phyloP scores from a whole-genome alignment of 2,797 vertebrate species.

The Peromyscus attwateri region DNA sequence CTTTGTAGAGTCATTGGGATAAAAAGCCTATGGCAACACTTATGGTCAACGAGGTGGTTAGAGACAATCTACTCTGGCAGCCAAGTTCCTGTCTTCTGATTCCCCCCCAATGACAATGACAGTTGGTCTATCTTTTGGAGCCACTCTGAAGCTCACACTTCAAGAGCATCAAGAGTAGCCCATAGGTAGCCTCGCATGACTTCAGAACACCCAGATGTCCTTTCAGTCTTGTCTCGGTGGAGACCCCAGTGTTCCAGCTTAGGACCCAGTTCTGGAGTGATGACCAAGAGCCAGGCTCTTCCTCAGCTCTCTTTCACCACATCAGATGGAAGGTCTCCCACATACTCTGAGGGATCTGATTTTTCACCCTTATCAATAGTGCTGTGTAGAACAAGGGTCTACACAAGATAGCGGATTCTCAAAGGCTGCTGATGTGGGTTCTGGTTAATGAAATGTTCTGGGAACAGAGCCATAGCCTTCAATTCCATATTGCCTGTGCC shows the following conservation, averaged over 20 bases:
- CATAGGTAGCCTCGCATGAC: background rate
- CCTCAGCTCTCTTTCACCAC: too few species aligned
- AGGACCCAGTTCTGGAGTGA: background rate
- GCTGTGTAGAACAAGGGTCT: background rate
- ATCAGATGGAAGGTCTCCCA: background rate
- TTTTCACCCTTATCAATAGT: background rate
- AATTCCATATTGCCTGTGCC: background rate
- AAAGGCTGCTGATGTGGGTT: background rate
- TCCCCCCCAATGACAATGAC: background rate
- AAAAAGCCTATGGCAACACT: accelerated
- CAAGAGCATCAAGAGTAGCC: background rate
- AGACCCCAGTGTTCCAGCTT: background rate
- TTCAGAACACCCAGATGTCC: background rate
- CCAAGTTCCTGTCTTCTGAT: background rate
- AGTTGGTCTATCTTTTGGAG: background rate
- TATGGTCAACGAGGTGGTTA: background rate
- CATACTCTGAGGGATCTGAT: background rate
- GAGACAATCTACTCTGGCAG: background rate
- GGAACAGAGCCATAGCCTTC: background rate
- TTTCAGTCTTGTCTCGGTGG: background rate
- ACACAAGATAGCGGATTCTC: background rate
- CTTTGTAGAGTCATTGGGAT: background rate
- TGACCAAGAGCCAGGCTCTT: background rate
- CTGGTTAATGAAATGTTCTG: background rate
- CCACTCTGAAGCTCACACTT: background rate